Percentiles rank a stretch among this genome's conserved stretches.
phyloP scores from a whole-genome alignment of 2,888 invertebrate species.

The Diplolepis rosae region DNA sequence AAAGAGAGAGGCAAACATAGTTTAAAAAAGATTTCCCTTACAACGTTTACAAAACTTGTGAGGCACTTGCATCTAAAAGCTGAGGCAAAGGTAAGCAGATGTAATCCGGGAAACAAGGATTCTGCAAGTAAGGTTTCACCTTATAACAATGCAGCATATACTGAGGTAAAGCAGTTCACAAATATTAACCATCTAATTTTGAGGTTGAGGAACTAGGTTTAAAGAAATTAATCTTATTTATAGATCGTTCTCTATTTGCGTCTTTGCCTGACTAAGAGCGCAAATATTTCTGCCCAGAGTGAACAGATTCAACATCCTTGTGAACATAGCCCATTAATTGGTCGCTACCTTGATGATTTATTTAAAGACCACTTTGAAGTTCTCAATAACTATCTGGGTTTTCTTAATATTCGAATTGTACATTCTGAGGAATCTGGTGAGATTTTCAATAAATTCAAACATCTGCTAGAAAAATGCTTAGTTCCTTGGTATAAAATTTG shows the following conservation, averaged over 20 bases:
- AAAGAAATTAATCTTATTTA: conserved; percentile 46
- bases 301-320: conserved; percentile 77
- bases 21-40: conserved; percentile 76
- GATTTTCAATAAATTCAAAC: conserved; percentile 9
- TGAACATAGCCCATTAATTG: conserved; percentile 80
- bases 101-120: conserved; percentile 75
- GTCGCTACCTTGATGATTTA: conserved; percentile 78
- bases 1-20: conserved; percentile 62
- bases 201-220: not conserved
- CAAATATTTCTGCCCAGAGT: conserved; percentile 76
- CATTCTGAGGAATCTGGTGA: conserved; percentile 77
- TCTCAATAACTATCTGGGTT: conserved; percentile 80
- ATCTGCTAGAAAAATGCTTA: too few species aligned
- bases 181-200: conserved; percentile 29
- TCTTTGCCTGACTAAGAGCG: conserved; percentile 82
- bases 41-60: conserved; percentile 84
- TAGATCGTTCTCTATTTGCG: conserved; percentile 87
- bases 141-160: conserved; percentile 82
- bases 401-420: conserved; percentile 79
- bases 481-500: too few species aligned
- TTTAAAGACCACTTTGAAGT: conserved; percentile 77
- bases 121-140: conserved; percentile 82
- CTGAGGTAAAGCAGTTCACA: conserved; percentile 77
- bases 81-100: conserved; percentile 59
- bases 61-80: conserved; percentile 78